A percentile compares a stretch with the other conserved stretches of the same genome.
phyloP scores from a whole-genome alignment of 1,140 invertebrate genomes.

The Drosophila auraria region DNA sequence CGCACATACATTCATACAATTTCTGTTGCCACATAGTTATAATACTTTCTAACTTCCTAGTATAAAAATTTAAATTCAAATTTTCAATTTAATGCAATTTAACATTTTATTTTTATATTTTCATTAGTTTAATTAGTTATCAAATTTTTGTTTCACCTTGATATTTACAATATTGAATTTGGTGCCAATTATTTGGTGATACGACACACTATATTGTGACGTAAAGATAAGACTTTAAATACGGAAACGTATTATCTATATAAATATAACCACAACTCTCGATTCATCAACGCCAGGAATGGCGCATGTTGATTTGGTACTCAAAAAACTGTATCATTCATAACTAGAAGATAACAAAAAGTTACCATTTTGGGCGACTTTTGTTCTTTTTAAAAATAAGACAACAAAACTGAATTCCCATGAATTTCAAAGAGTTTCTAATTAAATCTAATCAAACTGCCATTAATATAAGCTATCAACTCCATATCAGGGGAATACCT shows the following conservation, averaged over 20 bases:
- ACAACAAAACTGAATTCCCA: conserved; percentile 10
- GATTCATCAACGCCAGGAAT: conserved; percentile 5
- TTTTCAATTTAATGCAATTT: no score
- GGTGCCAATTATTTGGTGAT: neutral
- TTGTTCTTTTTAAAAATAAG: conserved; percentile 1
- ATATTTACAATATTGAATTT: neutral
- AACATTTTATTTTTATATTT: no score
- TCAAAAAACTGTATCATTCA: conserved; percentile 25
- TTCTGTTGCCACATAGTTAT: no score
- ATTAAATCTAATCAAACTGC: conserved; percentile 49
- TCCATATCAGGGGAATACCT: conserved; percentile 19
- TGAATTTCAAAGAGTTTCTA: conserved; percentile 33
- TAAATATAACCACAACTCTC: neutral
- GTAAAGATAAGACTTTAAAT: conserved; percentile 8
- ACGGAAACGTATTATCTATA: conserved; percentile 17
- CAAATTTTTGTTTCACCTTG: no score
- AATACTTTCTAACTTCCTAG: no score
- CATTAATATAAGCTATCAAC: conserved; percentile 35
- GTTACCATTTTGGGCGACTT: neutral
- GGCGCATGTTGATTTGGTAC: conserved; percentile 38
- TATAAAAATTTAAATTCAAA: no score
- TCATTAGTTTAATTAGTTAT: no score
- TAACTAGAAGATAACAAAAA: conserved; percentile 21
- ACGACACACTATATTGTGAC: neutral
- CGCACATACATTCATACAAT: no score